Evolutionary conservation across 1,140 invertebrate species (phyloP), one percentile per base, ranked within the genome.

Genomic region (Bombus soroeensis): DNA sequence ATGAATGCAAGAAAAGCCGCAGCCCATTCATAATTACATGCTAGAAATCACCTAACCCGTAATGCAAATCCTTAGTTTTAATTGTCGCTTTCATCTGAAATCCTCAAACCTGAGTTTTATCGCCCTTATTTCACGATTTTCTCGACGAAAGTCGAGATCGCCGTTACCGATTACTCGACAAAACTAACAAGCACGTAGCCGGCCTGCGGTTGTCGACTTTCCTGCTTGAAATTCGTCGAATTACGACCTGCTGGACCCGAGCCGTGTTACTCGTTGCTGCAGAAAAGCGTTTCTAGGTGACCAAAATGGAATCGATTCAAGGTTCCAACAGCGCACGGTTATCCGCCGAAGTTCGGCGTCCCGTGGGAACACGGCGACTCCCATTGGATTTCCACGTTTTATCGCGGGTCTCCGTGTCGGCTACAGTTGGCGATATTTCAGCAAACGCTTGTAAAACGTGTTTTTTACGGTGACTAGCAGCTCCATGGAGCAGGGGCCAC

Each of bases 281-380:
- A n/a, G 79, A 82, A 88, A 87, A 83, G 74, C 75, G 80, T 88
- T 47, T 75, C 76, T 41, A 1, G 59, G 32, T 83, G 85, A 87
- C 85, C 70, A 76, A 73, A 43, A n/a, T 57, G 66, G 70, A 64
- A 47, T 80, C 64, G 53, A 39, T 32, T 62, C 57, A n/a, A 81
- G 81, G 72, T 85, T 85, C 37, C 86, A 10, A 15, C 53, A 37
- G 57, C 22, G 59, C 28, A 28, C 57, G 34, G 32, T 79, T 79
- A 62, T 79, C 34, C 12, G 59, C n/a, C 64, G 64, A n/a, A 22
- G 43, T 47, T 75, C 62, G 32, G 5, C 25, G 32, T 57, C 53
- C 64, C 18, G 3, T 1, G n/a, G 34, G 22, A 28, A 8, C 28
- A 39, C 6, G 13, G 13, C 15, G 32, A 47, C 28, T 10, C 70